phyloP scores from a whole-genome alignment of 2,888 invertebrate species.

The Erebia ligea region DNA sequence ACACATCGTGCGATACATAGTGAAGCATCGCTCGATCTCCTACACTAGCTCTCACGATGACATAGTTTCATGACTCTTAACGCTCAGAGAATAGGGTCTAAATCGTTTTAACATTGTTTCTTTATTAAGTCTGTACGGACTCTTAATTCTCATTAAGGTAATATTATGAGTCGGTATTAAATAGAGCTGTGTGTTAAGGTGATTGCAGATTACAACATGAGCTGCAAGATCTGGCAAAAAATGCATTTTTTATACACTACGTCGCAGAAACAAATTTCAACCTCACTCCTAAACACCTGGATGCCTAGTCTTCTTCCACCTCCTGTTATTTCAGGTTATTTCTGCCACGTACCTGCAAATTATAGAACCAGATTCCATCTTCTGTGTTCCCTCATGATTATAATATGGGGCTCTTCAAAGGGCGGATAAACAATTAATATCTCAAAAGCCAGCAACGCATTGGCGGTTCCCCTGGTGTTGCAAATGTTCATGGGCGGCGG shows the following conservation, averaged over 20 bases:
- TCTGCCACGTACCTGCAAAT: no score
- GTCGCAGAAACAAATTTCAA: no score
- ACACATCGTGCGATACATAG: constrained; percentile 26
- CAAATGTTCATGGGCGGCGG: no score
- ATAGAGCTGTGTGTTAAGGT: constrained; percentile 35
- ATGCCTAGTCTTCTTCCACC: no score
- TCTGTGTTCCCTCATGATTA: no score
- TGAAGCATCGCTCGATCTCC: constrained; percentile 23
- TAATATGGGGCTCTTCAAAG: no score
- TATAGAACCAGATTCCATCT: no score
- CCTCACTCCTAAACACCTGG: no score
- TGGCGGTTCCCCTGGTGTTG: no score
- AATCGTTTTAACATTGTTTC: neutral
- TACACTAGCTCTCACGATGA: neutral
- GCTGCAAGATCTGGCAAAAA: neutral
- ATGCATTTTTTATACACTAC: neutral
- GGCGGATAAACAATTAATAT: no score
- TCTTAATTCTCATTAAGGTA: constrained; percentile 34
- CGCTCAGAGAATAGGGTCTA: neutral
- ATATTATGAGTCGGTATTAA: constrained; percentile 43
- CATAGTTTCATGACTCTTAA: constrained; percentile 10
- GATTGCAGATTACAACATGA: neutral
- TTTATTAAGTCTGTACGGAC: neutral
- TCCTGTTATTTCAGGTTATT: no score
- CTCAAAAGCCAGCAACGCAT: no score